A percentile compares a stretch with the other conserved stretches of the same genome.
These are phyloP conservation scores for Tiliacea citrago DNA, from an alignment of 2,888 invertebrate species.

Conservation along the genomic window DNA sequence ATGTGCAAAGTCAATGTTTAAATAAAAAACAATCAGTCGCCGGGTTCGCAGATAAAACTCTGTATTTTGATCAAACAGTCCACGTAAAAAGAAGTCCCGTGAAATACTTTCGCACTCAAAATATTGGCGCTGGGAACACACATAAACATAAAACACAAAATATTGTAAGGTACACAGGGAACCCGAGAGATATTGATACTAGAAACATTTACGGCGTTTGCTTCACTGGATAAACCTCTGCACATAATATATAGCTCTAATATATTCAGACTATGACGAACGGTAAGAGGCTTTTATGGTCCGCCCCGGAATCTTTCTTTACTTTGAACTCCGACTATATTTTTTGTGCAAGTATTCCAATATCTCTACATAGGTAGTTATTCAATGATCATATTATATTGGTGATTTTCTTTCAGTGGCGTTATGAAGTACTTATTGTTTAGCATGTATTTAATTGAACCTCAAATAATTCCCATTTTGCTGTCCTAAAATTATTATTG, in stretches of 20 bases:
- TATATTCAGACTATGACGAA: slow-evolving; percentile 78
- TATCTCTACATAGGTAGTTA: slow-evolving; percentile 25
- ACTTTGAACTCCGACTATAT: slow-evolving; percentile 49
- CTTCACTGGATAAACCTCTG: slow-evolving; percentile 64
- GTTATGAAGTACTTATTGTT: too few relatives aligned
- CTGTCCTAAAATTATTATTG: too few relatives aligned
- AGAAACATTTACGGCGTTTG: slow-evolving; percentile 65
- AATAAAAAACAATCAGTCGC: slow-evolving; percentile 37
- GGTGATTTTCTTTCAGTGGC: too few relatives aligned
- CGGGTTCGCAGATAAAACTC: slow-evolving; percentile 21
- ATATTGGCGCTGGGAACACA: slow-evolving; percentile 52
- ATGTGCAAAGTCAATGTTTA: slow-evolving; percentile 11
- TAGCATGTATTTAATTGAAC: too few relatives aligned
- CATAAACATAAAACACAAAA: slow-evolving; percentile 63
- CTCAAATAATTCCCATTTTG: too few relatives aligned
- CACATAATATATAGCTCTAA: slow-evolving; percentile 67
- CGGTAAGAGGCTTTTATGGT: slow-evolving; percentile 71
- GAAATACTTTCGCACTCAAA: slow-evolving; percentile 59
- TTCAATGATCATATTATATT: too few relatives aligned
- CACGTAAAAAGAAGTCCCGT: slow-evolving; percentile 48
- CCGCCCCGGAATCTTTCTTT: slow-evolving; percentile 68
- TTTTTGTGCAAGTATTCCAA: slow-evolving; percentile 39
- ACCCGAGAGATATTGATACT: slow-evolving; percentile 65
- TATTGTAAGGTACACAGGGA: slow-evolving; percentile 63
- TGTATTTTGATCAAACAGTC: slow-evolving; percentile 55